phyloP scores from a whole-genome alignment of 2,888 invertebrate species.

The Patella caerulea region DNA sequence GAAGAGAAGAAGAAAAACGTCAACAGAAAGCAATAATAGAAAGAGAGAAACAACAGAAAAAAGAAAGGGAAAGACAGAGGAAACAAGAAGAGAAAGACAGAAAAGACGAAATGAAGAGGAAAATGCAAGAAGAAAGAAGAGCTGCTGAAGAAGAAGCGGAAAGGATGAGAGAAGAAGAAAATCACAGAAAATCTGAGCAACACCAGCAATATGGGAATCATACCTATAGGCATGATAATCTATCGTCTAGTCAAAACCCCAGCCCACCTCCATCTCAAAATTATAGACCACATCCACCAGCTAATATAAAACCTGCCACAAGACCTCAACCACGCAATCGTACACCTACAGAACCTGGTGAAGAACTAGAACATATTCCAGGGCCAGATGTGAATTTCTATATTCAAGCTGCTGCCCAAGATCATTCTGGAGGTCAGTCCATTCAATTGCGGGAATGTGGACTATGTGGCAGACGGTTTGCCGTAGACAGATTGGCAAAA shows the following conservation, averaged over 20 bases:
- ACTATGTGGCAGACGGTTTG: constrained; percentile 86
- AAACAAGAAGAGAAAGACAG: neutral
- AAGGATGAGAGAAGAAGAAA: neutral
- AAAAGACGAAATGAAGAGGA: neutral
- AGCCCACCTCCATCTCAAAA: constrained; percentile 7
- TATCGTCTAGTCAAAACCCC: constrained; percentile 20
- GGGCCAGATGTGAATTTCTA: constrained; percentile 30
- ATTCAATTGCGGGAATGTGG: constrained; percentile 76
- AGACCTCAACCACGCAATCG: neutral
- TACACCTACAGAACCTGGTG: neutral
- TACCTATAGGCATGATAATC: neutral
- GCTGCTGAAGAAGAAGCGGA: neutral
- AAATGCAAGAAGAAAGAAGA: neutral
- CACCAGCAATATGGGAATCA: neutral
- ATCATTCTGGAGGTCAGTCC: constrained; percentile 21
- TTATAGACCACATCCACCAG: neutral
- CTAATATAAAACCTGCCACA: neutral
- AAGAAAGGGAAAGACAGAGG: neutral
- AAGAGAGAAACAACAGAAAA: neutral
- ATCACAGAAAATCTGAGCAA: neutral
- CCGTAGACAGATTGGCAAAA: constrained; percentile 78
- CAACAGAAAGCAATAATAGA: neutral
- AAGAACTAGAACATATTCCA: neutral
- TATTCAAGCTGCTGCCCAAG: constrained; percentile 45
- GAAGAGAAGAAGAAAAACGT: neutral